A percentile compares a stretch with the other conserved stretches of the same genome.
Evolutionary conservation across 2,113 vertebrate species (phyloP).

Genomic region (Brachirus orientalis): DNA sequence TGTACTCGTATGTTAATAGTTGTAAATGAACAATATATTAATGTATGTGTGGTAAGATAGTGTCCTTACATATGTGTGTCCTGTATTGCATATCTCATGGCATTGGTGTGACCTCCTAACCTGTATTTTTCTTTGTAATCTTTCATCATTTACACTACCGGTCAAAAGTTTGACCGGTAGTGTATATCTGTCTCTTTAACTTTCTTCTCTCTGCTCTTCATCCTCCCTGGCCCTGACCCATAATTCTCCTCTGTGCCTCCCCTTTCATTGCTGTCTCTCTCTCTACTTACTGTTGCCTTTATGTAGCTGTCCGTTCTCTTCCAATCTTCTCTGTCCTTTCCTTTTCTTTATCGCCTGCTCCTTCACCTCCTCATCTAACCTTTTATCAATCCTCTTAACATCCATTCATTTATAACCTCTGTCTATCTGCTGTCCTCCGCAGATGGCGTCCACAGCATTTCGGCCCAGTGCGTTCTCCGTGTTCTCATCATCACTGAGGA

Average conservation of each 20-base stretch:
- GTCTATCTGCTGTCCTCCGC: conserved; percentile 21
- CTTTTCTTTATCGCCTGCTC: neutral
- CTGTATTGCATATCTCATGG: neutral
- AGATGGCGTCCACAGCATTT: conserved; percentile 96
- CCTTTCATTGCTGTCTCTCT: conserved; percentile 6
- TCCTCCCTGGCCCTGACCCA: neutral
- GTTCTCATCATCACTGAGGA: conserved; percentile 98
- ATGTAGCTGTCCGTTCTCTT: neutral
- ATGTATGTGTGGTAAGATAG: neutral
- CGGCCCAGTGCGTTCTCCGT: conserved; percentile 91
- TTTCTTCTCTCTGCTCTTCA: conserved; percentile 12
- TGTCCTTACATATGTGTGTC: neutral
- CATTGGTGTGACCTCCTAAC: conserved; percentile 12
- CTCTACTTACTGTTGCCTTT: neutral
- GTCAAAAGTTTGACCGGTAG: too few relatives aligned
- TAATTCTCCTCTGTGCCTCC: neutral
- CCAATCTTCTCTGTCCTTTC: too few relatives aligned
- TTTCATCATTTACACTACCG: too few relatives aligned
- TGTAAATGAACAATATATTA: neutral
- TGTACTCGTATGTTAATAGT: too few relatives aligned
- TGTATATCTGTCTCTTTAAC: conserved; percentile 29
- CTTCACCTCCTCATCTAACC: neutral
- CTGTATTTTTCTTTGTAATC: neutral
- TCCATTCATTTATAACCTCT: neutral
- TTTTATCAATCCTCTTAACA: neutral